These are phyloP conservation scores for Semnornis frantzii DNA, from an alignment of 2,113 vertebrate genomes.

Conservation along the genomic window DNA sequence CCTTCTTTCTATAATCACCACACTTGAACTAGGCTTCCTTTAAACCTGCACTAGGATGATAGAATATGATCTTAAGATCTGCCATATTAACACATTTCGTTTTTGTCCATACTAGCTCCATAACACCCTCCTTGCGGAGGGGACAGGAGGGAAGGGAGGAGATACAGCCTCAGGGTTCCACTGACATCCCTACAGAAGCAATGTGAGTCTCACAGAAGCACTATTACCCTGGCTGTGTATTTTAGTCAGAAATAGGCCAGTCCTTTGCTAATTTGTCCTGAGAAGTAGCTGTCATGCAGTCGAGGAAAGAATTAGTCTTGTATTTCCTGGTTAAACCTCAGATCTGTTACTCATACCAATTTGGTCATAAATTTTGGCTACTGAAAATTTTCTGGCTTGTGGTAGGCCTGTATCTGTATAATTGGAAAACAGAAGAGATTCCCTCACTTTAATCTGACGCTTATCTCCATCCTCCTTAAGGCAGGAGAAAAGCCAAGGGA, in stretches of 20 bases:
- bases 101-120: neutral
- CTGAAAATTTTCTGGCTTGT: slow-evolving; percentile 18
- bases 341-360: slow-evolving; percentile 35
- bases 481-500: slow-evolving; percentile 43
- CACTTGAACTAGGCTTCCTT: slow-evolving; percentile 14
- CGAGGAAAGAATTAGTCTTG: slow-evolving; percentile 18
- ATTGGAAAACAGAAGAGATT: slow-evolving; percentile 51
- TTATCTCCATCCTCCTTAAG: slow-evolving; percentile 60
- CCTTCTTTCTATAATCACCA: neutral
- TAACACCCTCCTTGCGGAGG: neutral
- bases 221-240: neutral
- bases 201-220: neutral
- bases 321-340: slow-evolving; percentile 25
- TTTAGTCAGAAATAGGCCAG: neutral
- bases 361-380: slow-evolving; percentile 40
- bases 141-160: neutral
- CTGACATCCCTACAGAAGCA: neutral
- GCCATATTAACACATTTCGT: neutral
- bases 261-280: neutral
- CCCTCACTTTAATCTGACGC: slow-evolving; percentile 40
- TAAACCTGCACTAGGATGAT: neutral
- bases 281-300: neutral
- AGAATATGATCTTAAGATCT: neutral
- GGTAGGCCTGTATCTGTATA: neutral
- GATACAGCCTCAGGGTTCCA: neutral